These are phyloP conservation scores for Ditylenchus dipsaci DNA, from an alignment of 1,140 invertebrate species.

Conservation along the genomic window DNA sequence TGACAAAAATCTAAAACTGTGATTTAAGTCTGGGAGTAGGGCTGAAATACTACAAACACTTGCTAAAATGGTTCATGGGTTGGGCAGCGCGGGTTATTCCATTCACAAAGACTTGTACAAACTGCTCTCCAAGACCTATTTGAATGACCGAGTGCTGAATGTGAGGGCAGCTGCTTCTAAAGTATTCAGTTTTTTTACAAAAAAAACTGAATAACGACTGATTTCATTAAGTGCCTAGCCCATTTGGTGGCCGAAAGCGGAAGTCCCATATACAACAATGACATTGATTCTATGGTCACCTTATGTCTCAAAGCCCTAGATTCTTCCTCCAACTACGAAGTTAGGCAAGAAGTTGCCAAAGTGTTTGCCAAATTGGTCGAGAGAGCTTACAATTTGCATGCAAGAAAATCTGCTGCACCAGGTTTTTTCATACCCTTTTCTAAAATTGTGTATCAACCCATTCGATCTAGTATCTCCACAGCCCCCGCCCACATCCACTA, in stretches of 20 bases:
- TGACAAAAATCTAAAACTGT: not conserved
- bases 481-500: conserved; percentile 18
- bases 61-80: conserved; percentile 77
- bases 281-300: conserved; percentile 80
- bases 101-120: conserved; percentile 80
- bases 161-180: conserved; percentile 80
- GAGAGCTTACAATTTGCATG: conserved; percentile 59
- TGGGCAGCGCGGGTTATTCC: conserved; percentile 78
- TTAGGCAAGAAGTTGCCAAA: conserved; percentile 82
- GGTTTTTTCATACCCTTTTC: not conserved
- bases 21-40: conserved; percentile 74
- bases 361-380: conserved; percentile 68
- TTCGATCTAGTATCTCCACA: conserved; percentile 1
- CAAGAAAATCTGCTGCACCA: conserved; percentile 60
- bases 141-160: conserved; percentile 82
- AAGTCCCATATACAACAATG: conserved; percentile 76
- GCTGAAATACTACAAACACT: conserved; percentile 94
- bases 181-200: conserved; percentile 61
- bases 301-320: conserved; percentile 85
- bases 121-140: conserved; percentile 73
- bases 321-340: conserved; percentile 82
- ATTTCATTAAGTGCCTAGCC: conserved; percentile 69
- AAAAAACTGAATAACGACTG: not conserved
- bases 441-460: too few relatives aligned
- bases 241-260: conserved; percentile 77